Evolutionary conservation across 1,140 invertebrate species (phyloP), one percentile per base, ranked within the genome.

Genomic region (Mizuhopecten yessoensis): DNA sequence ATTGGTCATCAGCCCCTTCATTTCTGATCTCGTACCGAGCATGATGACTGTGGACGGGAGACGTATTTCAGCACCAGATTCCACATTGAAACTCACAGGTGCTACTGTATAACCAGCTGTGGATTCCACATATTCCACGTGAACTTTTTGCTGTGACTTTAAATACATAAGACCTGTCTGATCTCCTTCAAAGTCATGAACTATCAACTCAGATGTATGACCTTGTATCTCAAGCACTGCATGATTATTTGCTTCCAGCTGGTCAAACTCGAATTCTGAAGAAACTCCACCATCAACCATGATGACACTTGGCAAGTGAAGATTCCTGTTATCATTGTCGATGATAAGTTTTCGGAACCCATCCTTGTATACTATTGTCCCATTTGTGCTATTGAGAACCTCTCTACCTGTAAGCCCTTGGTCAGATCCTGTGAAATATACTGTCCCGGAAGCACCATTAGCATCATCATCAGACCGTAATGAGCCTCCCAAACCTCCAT

Each of bases 281-380:
- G 90, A 92, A 15, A 86, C 90, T 86, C 88, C 91, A 33, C 87
- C 87, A 10, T 94, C 94, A 33, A 89, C 93, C 91, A 94, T 93
- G 42, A 95, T 91, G 42, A 94, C 90, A 0, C 94, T 94, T 20
- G 94, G 93, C 3, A 95, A 89, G 0, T 92, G 87, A n/a, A 93
- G 75, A 91, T 95, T 95, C 86, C 95, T 93, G 87, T 95, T 92
- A 57, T 94, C 94, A 90, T 95, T 95, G 91, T 95, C 93, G n/a
- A 95, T 91, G 39, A 92, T 86, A 9, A 95, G 91, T 87, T 94
- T 94, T 20, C 90, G 90, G 88, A 93, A 92, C 49, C 92, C 93
- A 90, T 93, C 91, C 34, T 90, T 87, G 45, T 92, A 94, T 23
- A 90, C 90, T 9, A 93, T 87, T 34, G 89, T 91, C 11, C 94